Conservation (phyloP, 1,140 invertebrate genomes). For the Arctopsyche grandis region DNA sequence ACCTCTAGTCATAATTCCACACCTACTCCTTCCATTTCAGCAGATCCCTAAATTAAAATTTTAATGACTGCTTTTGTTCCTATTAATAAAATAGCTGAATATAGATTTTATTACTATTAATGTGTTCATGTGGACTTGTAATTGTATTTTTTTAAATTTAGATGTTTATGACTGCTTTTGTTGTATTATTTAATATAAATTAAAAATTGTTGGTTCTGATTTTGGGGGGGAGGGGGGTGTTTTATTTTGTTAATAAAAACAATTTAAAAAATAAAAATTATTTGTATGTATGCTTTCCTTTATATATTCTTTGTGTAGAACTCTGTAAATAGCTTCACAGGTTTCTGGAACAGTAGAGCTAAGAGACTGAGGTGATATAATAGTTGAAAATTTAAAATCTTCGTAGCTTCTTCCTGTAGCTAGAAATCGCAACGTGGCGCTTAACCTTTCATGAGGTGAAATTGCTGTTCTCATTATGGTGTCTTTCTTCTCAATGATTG, state of each 20-base stretch:
- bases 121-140: neutral
- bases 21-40: neutral
- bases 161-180: too few relatives aligned
- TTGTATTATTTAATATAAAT: too few relatives aligned
- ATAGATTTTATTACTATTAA: too few relatives aligned
- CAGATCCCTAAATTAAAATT: neutral
- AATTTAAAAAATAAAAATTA: neutral
- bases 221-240: neutral
- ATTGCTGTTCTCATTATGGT: constrained; percentile 56
- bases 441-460: constrained; percentile 54
- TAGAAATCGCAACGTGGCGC: constrained; percentile 55
- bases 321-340: constrained; percentile 54
- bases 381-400: constrained; percentile 57
- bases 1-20: neutral
- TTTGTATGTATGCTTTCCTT: constrained; percentile 37
- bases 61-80: neutral
- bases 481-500: constrained; percentile 55
- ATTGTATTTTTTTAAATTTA: neutral
- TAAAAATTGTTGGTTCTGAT: neutral
- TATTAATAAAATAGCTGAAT: too few relatives aligned
- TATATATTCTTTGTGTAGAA: constrained; percentile 48
- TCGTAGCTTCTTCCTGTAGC: constrained; percentile 54
- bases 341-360: constrained; percentile 58
- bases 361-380: constrained; percentile 59
- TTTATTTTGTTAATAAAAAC: neutral